Base-by-base conservation (phyloP, 2,113 vertebrate genomes). In the Notarius lentiginosus region DNA sequence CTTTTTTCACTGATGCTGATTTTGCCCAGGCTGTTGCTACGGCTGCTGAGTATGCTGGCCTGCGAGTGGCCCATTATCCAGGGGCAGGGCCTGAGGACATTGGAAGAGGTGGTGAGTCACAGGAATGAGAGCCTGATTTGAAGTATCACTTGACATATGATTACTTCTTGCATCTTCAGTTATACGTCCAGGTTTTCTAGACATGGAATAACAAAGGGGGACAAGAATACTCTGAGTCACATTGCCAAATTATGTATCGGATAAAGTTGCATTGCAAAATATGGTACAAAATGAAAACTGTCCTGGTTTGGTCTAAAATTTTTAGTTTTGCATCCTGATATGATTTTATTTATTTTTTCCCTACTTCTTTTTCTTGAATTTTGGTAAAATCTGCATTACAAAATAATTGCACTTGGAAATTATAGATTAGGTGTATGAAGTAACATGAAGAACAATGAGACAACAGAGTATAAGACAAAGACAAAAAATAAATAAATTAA, bases 11-110 rank as follows among this genome's bases (percentile, higher is more conserved):
- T 0, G 98, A 99, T 27, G 97, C 98, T 0, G 98, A 99, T 92
- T 99, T 99, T 89, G 98, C 98, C 92, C 98, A 99, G 92, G 98
- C 98, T 0, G 98, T 99, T 0, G 98, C 97, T 0, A 98, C 98
- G 0, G 98, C 98, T 0, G 98, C 98, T 0, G 98, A 99, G 90
- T 99, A 99, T 1, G 97, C 97, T 0, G 98, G 97, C 75, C 94
- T 99, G 79, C 96, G 98, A 51, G 96, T 98, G 84, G 97, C 97
- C 24, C 96, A 97, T 11, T 95, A 97, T 88, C 97, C 97, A 20
- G 94, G 95, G 92, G 95, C 96, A 11, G 86, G 86, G 49, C 87
- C 86, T 58, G 86, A 83, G 53, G 86, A 84, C 70, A 47, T 84
- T 18, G 86, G 81, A 84, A 82, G 86, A 66, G 86, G 81, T 3